A percentile compares a stretch with the other conserved stretches of the same genome.
Conservation (phyloP, 2,113 vertebrate species). For the Callochromis pleurospilus region DNA sequence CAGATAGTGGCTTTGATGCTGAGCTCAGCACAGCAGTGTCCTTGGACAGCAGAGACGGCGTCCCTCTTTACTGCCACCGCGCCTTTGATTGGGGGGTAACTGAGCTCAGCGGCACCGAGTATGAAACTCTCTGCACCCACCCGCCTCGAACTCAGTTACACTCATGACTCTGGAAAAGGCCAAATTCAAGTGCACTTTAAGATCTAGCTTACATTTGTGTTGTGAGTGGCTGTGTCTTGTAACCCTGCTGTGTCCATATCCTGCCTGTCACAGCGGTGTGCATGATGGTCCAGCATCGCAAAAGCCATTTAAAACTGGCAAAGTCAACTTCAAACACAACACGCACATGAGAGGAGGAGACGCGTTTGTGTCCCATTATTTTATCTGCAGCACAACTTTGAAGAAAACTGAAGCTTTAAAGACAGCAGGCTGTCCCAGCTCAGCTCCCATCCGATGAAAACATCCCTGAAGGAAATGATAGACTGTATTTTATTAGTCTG, state of each 20-base stretch:
- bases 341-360: accelerated
- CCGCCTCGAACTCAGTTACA: not conserved
- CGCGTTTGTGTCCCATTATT: not conserved
- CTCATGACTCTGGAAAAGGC: not conserved
- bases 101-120: not conserved
- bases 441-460: not conserved
- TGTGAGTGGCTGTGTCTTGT: not conserved
- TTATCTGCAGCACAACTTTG: not conserved
- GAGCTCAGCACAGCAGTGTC: constrained; percentile 20
- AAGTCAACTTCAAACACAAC: not conserved
- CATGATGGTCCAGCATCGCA: not conserved
- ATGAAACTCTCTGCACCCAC: not conserved
- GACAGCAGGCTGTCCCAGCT: not conserved
- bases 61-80: not conserved
- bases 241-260: constrained; percentile 60
- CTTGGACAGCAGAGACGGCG: not conserved
- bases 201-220: not conserved
- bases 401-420: not conserved
- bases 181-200: not conserved
- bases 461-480: not conserved
- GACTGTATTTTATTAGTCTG: not conserved
- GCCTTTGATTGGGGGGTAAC: constrained; percentile 6
- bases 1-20: constrained; percentile 27
- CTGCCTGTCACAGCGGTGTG: constrained; percentile 44
- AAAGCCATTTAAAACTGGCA: not conserved